Percentiles rank a stretch among this genome's conserved stretches.
Conservation (phyloP, 2,797 vertebrate genomes). For the Columba guinea region DNA sequence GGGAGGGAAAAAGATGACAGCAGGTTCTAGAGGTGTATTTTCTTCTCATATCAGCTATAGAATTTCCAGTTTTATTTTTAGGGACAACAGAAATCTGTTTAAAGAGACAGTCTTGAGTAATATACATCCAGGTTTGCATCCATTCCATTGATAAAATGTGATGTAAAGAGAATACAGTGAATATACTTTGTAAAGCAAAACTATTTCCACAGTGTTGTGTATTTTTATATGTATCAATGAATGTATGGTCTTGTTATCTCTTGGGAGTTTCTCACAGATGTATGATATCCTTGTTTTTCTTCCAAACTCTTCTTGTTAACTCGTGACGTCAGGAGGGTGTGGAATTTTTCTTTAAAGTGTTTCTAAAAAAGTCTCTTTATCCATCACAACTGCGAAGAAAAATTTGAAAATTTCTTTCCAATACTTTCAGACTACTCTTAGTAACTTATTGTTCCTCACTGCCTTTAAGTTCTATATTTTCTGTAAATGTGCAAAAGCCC, state of each 20-base stretch:
- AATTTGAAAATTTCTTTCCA: background rate
- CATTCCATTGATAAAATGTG: background rate
- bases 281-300: background rate
- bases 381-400: background rate
- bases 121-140: background rate
- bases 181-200: background rate
- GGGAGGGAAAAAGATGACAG: background rate
- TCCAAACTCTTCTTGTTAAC: background rate
- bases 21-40: background rate
- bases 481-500: background rate
- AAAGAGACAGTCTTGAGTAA: background rate
- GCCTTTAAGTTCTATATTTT: background rate
- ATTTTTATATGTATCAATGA: background rate
- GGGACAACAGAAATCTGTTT: background rate
- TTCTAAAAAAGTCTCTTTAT: background rate
- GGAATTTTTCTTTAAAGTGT: background rate
- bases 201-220: background rate
- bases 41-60: background rate
- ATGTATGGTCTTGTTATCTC: background rate
- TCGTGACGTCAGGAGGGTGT: rapidly evolving
- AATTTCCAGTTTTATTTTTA: background rate
- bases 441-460: background rate
- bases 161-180: background rate
- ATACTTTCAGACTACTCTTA: background rate
- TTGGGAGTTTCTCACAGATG: background rate